Evolutionary conservation across 2,113 vertebrate species (phyloP), one percentile per base, ranked within the genome.

Genomic region (Reinhardtius hippoglossoides): DNA sequence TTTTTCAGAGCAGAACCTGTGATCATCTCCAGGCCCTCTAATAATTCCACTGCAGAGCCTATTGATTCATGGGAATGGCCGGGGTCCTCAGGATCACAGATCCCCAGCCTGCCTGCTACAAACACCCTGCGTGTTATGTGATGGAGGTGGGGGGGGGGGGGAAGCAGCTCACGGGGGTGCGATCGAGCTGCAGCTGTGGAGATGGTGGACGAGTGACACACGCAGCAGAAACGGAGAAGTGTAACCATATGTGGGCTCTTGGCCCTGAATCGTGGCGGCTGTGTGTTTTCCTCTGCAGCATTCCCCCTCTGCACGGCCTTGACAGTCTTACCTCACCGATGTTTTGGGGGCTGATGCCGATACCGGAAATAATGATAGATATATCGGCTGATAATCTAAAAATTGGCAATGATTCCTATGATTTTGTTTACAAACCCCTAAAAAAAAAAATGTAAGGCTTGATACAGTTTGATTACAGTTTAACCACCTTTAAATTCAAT

Each of bases 51-150:
- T 75, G 78, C 76, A 74, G 80, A 84, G 69, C 44, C 70, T 81
- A 89, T 91, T 88, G 91, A 91, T 91, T 89, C 73, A 56, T 35
- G 67, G 37, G 73, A 87, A 82, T 80, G 67, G 55, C 68, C 68
- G 58, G 56, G 60, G 57, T 78, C 66, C 21, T 18, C 18, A 26
- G 67, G 56, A 73, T 74, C 60, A 48, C 65, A 71, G 77, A 69
- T 48, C 71, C 62, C 65, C 67, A 46, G 66, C 52, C 42, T 40
- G 42, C 64, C 71, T 50, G 9, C 73, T 77, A 31, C 21, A 67
- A 66, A 31, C 75, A 50, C 54, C 77, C 73, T 13, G 24, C 9
- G 69, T 71, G 78, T 82, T 77, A 62, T 87, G 80, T 72, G 76
- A 78, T 71, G 81, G 67, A 1, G 35, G 42, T 46, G 48, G 58